Percentiles rank a stretch among this genome's conserved stretches.
phyloP scores from a whole-genome alignment of 2,113 vertebrate species.

The Gopherus evgoodei region DNA sequence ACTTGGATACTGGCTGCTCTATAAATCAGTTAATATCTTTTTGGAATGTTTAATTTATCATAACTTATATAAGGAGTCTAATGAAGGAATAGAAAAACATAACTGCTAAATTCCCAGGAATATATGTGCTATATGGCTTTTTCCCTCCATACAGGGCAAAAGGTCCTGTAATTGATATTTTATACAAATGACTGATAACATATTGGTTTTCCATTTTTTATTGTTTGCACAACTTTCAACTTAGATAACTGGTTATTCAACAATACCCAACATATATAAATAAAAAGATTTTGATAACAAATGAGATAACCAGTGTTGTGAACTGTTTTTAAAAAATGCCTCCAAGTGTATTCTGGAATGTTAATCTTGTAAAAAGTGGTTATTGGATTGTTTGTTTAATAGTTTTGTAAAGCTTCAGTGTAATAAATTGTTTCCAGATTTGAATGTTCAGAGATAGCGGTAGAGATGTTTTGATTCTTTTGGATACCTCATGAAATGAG shows the following conservation, averaged over 20 bases:
- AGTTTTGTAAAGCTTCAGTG: conserved; percentile 84
- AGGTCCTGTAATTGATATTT: conserved; percentile 68
- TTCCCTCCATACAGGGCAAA: conserved; percentile 50
- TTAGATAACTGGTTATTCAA: conserved; percentile 76
- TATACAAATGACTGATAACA: conserved; percentile 75
- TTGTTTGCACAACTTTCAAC: conserved; percentile 83
- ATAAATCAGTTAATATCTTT: conserved; percentile 60
- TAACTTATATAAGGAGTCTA: conserved; percentile 82
- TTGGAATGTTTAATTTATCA: conserved; percentile 80
- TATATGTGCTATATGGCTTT: conserved; percentile 49
- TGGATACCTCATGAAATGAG: conserved; percentile 83
- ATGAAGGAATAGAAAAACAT: conserved; percentile 81
- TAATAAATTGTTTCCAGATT: conserved; percentile 81
- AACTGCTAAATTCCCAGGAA: conserved; percentile 51
- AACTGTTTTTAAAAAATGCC: conserved; percentile 70
- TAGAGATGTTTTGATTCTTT: conserved; percentile 83
- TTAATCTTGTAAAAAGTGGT: conserved; percentile 85
- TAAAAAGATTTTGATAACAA: conserved; percentile 76
- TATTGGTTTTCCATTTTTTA: conserved; percentile 77
- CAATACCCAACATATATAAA: conserved; percentile 66
- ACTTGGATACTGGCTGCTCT: conserved; percentile 66
- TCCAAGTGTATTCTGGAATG: conserved; percentile 69
- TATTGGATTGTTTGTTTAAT: conserved; percentile 82
- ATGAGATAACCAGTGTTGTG: conserved; percentile 66
- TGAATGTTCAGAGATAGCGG: conserved; percentile 77